Evolutionary conservation across 2,888 invertebrate species (phyloP).

Genomic region (Caenorhabditis imperialis): DNA sequence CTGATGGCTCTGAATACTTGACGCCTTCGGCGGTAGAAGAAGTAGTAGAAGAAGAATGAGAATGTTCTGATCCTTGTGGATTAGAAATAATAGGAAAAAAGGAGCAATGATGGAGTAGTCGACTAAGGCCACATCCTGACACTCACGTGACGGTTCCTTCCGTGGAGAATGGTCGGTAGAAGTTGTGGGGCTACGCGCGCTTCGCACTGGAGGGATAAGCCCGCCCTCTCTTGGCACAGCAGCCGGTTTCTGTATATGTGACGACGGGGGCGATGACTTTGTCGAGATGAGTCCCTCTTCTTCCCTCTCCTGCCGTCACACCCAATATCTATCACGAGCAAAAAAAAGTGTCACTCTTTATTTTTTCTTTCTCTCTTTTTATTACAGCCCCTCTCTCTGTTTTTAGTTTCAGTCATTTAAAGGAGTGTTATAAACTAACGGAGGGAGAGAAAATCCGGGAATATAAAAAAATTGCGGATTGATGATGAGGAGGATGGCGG

Average conservation of each 20-base stretch:
- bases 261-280: constrained; percentile 39
- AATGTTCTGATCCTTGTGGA: constrained; percentile 11
- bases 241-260: constrained; percentile 46
- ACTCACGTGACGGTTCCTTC: constrained; percentile 2
- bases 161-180: constrained; percentile 5
- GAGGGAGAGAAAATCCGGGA: not conserved
- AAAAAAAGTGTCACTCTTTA: constrained; percentile 27
- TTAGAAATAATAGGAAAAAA: constrained; percentile 8
- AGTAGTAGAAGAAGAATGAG: not conserved
- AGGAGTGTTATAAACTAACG: not conserved
- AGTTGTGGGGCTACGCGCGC: constrained; percentile 16
- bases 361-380: constrained; percentile 7
- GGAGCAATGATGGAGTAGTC: not conserved
- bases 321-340: constrained; percentile 47
- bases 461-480: constrained; percentile 4
- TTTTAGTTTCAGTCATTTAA: constrained; percentile 11
- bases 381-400: constrained; percentile 2
- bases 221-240: constrained; percentile 40
- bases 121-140: not conserved
- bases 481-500: constrained; percentile 1
- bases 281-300: constrained; percentile 18
- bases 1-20: constrained; percentile 44
- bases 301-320: constrained; percentile 32
- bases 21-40: constrained; percentile 1
- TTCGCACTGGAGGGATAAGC: constrained; percentile 39